Evolutionary conservation across 2,888 invertebrate genomes (phyloP).

Genomic region (Psylliodes chrysocephalus): DNA sequence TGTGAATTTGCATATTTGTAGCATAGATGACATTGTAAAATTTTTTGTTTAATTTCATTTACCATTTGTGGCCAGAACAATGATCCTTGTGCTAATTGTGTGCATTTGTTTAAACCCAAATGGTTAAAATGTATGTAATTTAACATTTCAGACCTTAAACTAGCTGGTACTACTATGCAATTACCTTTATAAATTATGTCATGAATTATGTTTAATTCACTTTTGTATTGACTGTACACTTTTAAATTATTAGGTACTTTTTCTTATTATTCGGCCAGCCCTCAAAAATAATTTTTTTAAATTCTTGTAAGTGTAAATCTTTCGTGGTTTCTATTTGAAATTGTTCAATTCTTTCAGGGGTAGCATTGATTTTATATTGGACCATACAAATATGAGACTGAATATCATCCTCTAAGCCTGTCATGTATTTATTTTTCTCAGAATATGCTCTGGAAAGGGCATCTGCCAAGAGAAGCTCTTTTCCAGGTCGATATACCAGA

Average conservation of each 20-base stretch:
- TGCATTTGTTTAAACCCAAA: constrained; percentile 38
- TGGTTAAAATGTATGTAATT: constrained; percentile 36
- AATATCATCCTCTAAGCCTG: constrained; percentile 8
- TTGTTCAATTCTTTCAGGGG: not conserved
- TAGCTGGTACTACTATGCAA: constrained; percentile 30
- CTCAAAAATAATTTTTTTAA: not conserved
- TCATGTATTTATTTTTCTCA: not conserved
- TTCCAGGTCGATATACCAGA: constrained; percentile 26
- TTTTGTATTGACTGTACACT: no score
- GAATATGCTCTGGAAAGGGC: constrained; percentile 1
- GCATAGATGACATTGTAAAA: constrained; percentile 33
- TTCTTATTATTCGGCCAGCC: constrained; percentile 1
- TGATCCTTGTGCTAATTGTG: constrained; percentile 28
- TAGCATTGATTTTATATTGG: constrained; percentile 2
- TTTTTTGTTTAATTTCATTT: constrained; percentile 32
- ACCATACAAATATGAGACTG: not conserved
- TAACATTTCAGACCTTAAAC: constrained; percentile 30
- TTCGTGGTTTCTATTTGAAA: constrained; percentile 12
- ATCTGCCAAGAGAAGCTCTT: constrained; percentile 3
- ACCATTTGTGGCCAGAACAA: constrained; percentile 39
- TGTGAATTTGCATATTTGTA: constrained; percentile 31
- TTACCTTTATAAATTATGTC: not conserved
- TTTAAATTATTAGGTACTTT: not conserved
- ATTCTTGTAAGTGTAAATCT: constrained; percentile 7
- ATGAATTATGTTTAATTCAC: not conserved